phyloP scores from a whole-genome alignment of 2,113 vertebrate genomes.

The Mustela nigripes region DNA sequence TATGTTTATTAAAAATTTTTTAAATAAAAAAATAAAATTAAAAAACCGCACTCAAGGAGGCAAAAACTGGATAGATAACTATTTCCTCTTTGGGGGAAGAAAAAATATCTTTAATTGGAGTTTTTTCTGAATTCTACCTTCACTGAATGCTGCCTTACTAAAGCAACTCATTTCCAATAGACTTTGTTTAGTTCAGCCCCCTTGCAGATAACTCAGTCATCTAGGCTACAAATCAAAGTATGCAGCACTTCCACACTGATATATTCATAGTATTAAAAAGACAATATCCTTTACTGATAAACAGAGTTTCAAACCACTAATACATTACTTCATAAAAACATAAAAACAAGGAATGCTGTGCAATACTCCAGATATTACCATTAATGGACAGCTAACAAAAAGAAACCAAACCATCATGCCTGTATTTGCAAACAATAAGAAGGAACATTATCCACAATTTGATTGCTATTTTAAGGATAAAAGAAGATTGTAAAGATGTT shows the following conservation, averaged over 20 bases:
- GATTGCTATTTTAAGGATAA: constrained; percentile 61
- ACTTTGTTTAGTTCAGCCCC: neutral
- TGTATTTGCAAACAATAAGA: constrained; percentile 55
- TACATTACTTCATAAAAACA: constrained; percentile 70
- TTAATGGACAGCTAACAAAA: constrained; percentile 71
- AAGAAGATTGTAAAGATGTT: constrained; percentile 56
- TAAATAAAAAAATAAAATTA: too few relatives aligned
- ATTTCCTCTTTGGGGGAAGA: neutral
- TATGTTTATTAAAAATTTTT: too few relatives aligned
- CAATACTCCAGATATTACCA: constrained; percentile 64
- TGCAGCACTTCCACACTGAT: neutral
- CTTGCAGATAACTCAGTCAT: constrained; percentile 11
- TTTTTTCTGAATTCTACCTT: constrained; percentile 29
- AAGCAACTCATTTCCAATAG: constrained; percentile 35
- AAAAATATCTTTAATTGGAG: neutral
- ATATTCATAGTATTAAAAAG: neutral
- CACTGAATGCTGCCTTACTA: constrained; percentile 25
- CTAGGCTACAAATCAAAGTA: constrained; percentile 17
- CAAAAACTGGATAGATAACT: neutral
- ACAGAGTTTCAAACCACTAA: constrained; percentile 61
- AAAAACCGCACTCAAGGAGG: neutral
- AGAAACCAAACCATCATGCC: neutral
- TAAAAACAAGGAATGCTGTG: constrained; percentile 76
- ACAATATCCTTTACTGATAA: constrained; percentile 69
- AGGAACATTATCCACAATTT: constrained; percentile 38